phyloP scores from a whole-genome alignment of 2,797 vertebrate genomes.

The Peromyscus eremicus region DNA sequence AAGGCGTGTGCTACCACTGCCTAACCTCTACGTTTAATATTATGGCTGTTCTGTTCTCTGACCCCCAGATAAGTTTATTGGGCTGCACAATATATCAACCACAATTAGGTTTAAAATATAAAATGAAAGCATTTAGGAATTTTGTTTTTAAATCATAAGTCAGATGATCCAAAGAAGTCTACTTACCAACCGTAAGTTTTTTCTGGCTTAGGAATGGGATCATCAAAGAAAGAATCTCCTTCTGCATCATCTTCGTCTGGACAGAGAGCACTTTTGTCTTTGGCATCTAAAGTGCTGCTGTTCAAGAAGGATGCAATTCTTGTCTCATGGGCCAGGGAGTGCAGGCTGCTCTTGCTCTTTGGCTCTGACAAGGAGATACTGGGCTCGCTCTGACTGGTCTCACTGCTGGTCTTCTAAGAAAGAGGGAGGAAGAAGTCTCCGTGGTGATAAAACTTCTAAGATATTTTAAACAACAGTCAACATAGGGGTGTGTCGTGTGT shows the following conservation, averaged over 20 bases:
- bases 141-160: not conserved
- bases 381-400: conserved; percentile 85
- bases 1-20: too few species aligned
- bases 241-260: conserved; percentile 88
- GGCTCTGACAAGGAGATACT: conserved; percentile 85
- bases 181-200: conserved; percentile 94
- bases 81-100: too few species aligned
- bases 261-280: conserved; percentile 81
- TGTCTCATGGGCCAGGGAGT: conserved; percentile 81
- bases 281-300: conserved; percentile 80
- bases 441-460: not conserved
- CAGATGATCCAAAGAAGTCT: not conserved
- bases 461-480: not conserved
- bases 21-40: too few species aligned
- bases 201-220: conserved; percentile 95
- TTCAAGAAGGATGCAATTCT: conserved; percentile 81
- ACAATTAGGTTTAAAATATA: not conserved
- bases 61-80: too few species aligned
- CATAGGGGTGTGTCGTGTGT: not conserved
- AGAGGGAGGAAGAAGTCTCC: not conserved
- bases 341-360: conserved; percentile 86
- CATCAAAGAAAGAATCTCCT: conserved; percentile 97
- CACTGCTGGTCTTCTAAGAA: conserved; percentile 83
- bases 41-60: too few species aligned
- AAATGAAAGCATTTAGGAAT: not conserved